Evolutionary conservation across 2,797 vertebrate species (phyloP), one percentile per base, ranked within the genome.

Genomic region (Lacerta agilis): DNA sequence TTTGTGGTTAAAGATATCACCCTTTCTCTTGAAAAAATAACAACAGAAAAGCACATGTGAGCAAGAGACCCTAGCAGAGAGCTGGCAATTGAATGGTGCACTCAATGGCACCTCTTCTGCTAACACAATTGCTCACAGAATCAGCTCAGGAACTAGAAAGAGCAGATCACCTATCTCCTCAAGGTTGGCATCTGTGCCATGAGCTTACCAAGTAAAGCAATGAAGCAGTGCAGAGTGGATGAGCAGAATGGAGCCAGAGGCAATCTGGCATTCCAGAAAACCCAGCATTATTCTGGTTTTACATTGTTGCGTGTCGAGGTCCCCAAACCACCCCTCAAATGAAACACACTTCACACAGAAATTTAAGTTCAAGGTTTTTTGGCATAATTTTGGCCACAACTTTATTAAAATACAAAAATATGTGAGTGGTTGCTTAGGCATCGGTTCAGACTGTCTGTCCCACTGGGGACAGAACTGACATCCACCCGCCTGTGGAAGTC

Each of bases 81-180:
- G 69, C 25, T 75, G 89, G 86, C 82, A 90, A 79, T 82, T 93
- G 89, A 90, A 94, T 91, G 90, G 92, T 90, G 90, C 91, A 90
- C 92, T 92, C 90, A 85, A 90, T 93, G 91, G 92, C 91, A 89
- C 91, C 90, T 94, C 72, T 89, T 69, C 92, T 94, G 94, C 92
- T 91, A 92, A 86, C 91, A 89, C 90, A 88, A 86, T 92, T 94
- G 90, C 93, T 92, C 91, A 89, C 88, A 82, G 88, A 87, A 92
- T 93, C 86, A 41, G 17, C 88, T 88, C 89, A 89, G 94, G 90
- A 95, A 86, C 92, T 94, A 95, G 94, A 95, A 95, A 94, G 83
- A 92, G 92, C 81, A 85, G 89, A 92, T 91, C 87, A 75, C 91
- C 90, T 91, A 89, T 89, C 79, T 95, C 95, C 86, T 77, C 6